phyloP scores from a whole-genome alignment of 2,113 vertebrate species.

The Phalacrocorax aristotelis region DNA sequence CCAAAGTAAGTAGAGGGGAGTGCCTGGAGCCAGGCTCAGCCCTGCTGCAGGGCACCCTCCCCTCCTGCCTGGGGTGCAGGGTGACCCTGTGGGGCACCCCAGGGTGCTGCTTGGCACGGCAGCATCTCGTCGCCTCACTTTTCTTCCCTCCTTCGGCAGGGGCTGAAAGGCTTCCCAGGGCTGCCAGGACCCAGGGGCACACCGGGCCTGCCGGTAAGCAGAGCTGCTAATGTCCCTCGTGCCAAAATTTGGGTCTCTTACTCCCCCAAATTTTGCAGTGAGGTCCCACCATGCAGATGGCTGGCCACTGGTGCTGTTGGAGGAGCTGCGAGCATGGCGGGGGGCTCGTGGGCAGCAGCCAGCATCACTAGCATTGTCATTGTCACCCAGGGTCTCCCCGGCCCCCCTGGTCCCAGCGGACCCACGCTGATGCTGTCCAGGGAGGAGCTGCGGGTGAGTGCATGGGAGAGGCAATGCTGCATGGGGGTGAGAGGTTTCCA shows the following conservation, averaged over 20 bases:
- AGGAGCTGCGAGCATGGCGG: accelerated
- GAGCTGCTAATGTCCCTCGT: accelerated
- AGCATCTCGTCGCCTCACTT: not conserved
- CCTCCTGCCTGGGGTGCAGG: not conserved
- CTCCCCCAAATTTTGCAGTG: accelerated
- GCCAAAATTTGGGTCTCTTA: not conserved
- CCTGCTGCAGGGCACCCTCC: not conserved
- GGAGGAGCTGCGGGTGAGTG: constrained; percentile 77
- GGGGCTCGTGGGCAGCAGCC: not conserved
- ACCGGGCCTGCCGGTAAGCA: constrained; percentile 78
- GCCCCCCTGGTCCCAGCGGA: constrained; percentile 78
- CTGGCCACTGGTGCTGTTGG: not conserved
- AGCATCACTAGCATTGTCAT: not conserved
- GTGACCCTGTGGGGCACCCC: accelerated
- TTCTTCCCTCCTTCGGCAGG: constrained; percentile 67
- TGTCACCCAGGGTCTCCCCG: constrained; percentile 79
- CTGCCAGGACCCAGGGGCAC: constrained; percentile 74
- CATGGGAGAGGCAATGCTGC: not conserved
- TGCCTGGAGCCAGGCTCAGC: accelerated
- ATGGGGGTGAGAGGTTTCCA: not conserved
- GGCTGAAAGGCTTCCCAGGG: constrained; percentile 84
- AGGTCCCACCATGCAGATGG: not conserved
- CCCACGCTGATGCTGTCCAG: constrained; percentile 67
- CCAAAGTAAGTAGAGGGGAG: constrained; percentile 72
- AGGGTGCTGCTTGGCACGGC: not conserved